A percentile compares a stretch with the other conserved stretches of the same genome.
phyloP scores from a whole-genome alignment of 1,140 invertebrate species.

The Zaprionus lachaisei region DNA sequence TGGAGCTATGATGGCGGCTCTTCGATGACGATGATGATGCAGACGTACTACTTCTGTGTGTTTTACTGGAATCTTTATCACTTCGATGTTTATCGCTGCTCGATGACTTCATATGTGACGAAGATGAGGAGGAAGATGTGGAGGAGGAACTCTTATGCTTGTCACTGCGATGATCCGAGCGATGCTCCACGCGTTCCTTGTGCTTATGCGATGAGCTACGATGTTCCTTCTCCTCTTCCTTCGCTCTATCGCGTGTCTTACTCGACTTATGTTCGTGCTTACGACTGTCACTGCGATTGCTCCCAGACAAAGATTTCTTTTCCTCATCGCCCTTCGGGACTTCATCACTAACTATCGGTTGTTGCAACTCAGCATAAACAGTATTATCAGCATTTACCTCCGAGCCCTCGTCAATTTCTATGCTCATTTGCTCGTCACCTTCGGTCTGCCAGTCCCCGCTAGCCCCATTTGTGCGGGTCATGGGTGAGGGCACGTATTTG shows the following conservation, averaged over 20 bases:
- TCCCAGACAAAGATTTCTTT: conserved; percentile 29
- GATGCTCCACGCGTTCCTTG: conserved; percentile 53
- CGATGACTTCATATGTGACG: conserved; percentile 60
- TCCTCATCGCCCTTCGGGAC: conserved; percentile 17
- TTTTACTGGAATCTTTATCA: conserved; percentile 51
- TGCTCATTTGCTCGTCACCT: conserved; percentile 41
- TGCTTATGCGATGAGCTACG: conserved; percentile 53
- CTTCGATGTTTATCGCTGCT: conserved; percentile 54
- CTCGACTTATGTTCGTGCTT: conserved; percentile 52
- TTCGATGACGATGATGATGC: conserved; percentile 47
- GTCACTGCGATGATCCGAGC: conserved; percentile 43
- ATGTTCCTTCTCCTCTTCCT: conserved; percentile 25
- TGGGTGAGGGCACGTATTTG: conserved; percentile 83
- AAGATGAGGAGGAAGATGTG: conserved; percentile 49
- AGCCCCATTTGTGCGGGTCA: conserved; percentile 31
- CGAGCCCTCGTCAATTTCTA: conserved; percentile 20
- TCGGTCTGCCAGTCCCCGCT: conserved; percentile 22
- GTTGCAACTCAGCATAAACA: conserved; percentile 48
- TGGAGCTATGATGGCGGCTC: conserved; percentile 40
- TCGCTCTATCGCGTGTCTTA: conserved; percentile 48
- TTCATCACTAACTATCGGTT: background rate
- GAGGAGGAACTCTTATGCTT: conserved; percentile 62
- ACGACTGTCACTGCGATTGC: conserved; percentile 26
- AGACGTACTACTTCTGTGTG: conserved; percentile 52
- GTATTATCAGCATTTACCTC: background rate